Evolutionary conservation across 2,888 invertebrate species (phyloP), one percentile per base, ranked within the genome.

Genomic region (Hecatera dysodea): DNA sequence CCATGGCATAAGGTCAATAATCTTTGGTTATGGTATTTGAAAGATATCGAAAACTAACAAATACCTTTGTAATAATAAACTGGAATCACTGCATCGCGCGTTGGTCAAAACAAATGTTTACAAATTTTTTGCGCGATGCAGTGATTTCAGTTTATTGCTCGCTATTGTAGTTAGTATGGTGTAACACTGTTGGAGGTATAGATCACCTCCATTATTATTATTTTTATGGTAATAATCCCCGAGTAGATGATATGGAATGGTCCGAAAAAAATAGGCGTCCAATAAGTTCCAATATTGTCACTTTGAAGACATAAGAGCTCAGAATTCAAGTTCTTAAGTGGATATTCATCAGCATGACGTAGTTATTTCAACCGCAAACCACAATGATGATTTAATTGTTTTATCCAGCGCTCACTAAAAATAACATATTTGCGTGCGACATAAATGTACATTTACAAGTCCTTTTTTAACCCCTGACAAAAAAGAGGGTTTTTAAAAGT

Each of bases 311-410:
- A 17, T 39, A 53, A 39, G 48, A 42, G 7, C 6, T 55, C 15
- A 19, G 48, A 60, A 33, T 27, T 22, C 7, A 36, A 48, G 27
- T 59, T 42, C 53, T 55, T 70, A 48, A 36, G 27, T 60, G 19
- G 42, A 46, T 11, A 55, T 46, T 60, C 48, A 55, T 42, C 59
- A 44, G 15, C 19, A 55, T 72, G 74, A 78, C 74, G 72, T 50
- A 44, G 11, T 6, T 50, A 15, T 59, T 48, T 11, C 19, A 55
- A 24, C 55, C 39, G 48, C 46, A 70, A 46, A 74, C 62, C n/a
- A 56, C 42, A 61, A 78, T n/a, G 60, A n/a, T 53, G 46, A 42
- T 56, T 50, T 56, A 72, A 72, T 72, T 61, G 39, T 61, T n/a
- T 50, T 27, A 36, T 72, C 19, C 44, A 53, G 24, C 46, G 44